Evolutionary conservation across 2,888 invertebrate species (phyloP).

Genomic region (Tenthredo notha): DNA sequence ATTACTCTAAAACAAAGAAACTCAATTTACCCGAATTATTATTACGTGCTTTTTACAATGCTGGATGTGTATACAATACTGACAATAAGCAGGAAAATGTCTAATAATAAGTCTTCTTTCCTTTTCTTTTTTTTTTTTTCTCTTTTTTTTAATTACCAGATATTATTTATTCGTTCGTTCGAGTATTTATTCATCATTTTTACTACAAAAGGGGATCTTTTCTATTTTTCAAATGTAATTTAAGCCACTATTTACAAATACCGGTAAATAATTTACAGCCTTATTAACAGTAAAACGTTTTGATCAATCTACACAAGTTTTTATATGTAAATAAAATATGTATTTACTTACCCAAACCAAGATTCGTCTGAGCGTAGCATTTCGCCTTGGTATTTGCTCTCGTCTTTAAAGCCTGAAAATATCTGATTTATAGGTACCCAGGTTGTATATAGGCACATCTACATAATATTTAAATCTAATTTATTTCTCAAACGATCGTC

Average conservation of each 20-base stretch:
- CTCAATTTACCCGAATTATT: background rate
- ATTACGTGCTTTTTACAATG: background rate
- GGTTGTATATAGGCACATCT: background rate
- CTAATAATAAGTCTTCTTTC: background rate
- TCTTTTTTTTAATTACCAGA: background rate
- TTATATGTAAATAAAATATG: slow-evolving; percentile 3
- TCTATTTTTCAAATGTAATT: background rate
- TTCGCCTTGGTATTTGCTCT: slow-evolving; percentile 49
- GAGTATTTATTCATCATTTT: background rate
- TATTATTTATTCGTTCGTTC: background rate
- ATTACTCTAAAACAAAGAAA: background rate
- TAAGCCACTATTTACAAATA: background rate
- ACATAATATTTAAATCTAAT: slow-evolving; percentile 17
- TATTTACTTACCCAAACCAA: slow-evolving; percentile 36
- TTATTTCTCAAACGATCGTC: slow-evolving; percentile 42
- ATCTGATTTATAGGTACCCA: slow-evolving; percentile 37
- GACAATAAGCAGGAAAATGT: background rate
- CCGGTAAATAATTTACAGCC: background rate
- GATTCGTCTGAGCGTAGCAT: slow-evolving; percentile 48
- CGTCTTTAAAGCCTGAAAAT: slow-evolving; percentile 50
- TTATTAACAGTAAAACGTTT: background rate
- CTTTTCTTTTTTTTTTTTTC: background rate
- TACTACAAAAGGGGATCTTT: background rate
- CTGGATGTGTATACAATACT: background rate
- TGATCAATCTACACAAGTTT: slow-evolving; percentile 5